Base-by-base conservation (phyloP, 2,797 vertebrate genomes). In the Anisognathus igniventris region DNA sequence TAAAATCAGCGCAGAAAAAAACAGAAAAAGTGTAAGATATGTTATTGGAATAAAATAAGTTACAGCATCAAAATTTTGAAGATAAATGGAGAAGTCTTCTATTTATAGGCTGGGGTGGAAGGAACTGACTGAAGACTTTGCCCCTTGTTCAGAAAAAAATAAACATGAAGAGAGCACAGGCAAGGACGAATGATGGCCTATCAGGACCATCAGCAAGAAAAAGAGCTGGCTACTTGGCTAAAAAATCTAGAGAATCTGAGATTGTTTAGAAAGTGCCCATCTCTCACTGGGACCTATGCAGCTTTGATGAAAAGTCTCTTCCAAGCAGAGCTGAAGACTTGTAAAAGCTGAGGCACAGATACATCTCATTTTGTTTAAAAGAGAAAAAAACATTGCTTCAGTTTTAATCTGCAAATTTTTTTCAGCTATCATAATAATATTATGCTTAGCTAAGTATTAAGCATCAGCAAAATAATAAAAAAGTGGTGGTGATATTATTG, bases 401-500 rank as follows among this genome's bases (percentile, higher is more conserved):
- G 11, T 58, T 58, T 65, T 25, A 60, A 13, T 60, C 44, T 50
- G 20, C 14, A 37, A 37, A 2, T 7, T 35, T 79, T 79, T 74
- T 80, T 74, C 17, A 25, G 35, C 2, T 42, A 35, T 56, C 21
- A 10, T 76, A 45, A 30, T 5, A 54, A 6, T 24, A 61, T 6
- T 28, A 78, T 42, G 6, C 19, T 81, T 75, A 60, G 21, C 14
- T 53, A 56, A 39, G 65, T 25, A 40, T n/a, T 37, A 57, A 57
- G 7, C 72, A 61, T 54, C 4, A 31, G n/a, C 50, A 71, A 62
- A 73, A 25, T 11, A 50, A 47, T 75, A 30, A 30, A 54, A 64
- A 48, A 10, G 6, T 70, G 1, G 0, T 6, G 8, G 4, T 44
- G 22, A 7, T 33, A 31, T 66, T 71, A 73, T 2, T 11, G 6